Evolutionary conservation across 1,140 invertebrate species (phyloP).

Genomic region (Mizuhopecten yessoensis): DNA sequence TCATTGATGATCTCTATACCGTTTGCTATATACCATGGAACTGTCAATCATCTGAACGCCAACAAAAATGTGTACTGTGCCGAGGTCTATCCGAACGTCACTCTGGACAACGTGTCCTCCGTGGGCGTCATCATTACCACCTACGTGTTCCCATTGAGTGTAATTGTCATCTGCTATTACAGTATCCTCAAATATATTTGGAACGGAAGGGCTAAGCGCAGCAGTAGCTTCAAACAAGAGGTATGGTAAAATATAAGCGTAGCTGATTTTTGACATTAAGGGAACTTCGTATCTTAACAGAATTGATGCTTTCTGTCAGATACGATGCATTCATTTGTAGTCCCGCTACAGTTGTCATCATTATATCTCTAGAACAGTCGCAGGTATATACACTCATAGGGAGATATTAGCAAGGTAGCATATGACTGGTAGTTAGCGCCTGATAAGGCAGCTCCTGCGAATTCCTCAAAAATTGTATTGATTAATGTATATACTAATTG

Average conservation of each 20-base stretch:
- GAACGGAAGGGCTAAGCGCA: conserved; percentile 10
- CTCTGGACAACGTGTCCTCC: conserved; percentile 31
- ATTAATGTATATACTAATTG: too few species aligned
- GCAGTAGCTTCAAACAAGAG: conserved; percentile 26
- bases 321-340: too few species aligned
- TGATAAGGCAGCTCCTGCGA: too few species aligned
- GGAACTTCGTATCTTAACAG: too few species aligned
- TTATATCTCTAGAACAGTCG: too few species aligned
- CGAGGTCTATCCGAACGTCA: conserved; percentile 45
- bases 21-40: conserved; percentile 69
- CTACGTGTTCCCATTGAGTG: conserved; percentile 55
- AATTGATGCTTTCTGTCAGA: too few species aligned
- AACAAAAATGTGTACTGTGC: conserved; percentile 57
- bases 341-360: too few species aligned
- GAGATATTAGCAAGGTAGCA: too few species aligned
- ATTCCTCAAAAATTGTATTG: too few species aligned
- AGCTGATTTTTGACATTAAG: too few species aligned
- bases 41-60: background rate
- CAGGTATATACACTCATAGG: too few species aligned
- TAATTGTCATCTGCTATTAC: conserved; percentile 59
- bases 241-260: background rate
- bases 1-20: conserved; percentile 72
- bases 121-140: conserved; percentile 56
- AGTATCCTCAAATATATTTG: conserved; percentile 57
- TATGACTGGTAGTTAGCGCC: too few species aligned